Conservation (phyloP, 2,113 vertebrate species). For the Turnix velox region DNA sequence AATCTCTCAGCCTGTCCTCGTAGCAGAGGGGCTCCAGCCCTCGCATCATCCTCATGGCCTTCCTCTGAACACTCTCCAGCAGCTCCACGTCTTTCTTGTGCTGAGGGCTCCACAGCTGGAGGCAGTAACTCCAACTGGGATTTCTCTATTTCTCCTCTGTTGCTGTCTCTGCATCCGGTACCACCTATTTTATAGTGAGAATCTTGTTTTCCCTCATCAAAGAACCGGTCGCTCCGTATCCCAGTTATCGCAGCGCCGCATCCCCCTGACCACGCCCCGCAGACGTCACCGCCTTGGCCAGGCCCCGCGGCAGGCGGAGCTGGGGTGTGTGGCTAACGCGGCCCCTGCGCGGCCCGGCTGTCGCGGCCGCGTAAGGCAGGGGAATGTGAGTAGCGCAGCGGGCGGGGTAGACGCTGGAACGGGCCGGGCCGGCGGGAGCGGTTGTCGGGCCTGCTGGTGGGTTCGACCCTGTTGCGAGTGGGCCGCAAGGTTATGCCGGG, state of each 20-base stretch:
- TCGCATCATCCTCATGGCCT: no score
- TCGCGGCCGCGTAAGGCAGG: neutral
- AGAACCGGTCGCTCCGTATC: neutral
- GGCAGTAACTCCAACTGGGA: no score
- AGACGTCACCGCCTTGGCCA: no score
- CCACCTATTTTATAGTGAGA: neutral
- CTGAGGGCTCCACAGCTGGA: no score
- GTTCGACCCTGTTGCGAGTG: neutral
- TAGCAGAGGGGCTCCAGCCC: no score
- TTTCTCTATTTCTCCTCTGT: no score
- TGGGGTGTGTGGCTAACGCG: neutral
- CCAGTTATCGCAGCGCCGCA: neutral
- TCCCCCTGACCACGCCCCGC: no score
- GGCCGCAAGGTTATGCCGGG: neutral
- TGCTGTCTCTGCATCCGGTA: no score
- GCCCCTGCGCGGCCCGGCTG: neutral
- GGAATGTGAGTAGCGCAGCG: neutral
- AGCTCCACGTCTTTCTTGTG: no score
- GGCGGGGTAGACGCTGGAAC: neutral
- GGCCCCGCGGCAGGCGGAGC: neutral
- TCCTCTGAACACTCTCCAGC: no score
- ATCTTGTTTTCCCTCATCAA: accelerated
- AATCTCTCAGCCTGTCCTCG: no score
- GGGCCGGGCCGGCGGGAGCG: neutral
- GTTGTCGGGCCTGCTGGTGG: neutral